Percentiles rank a stretch among this genome's conserved stretches.
These are phyloP conservation scores for Discoglossus pictus DNA, from an alignment of 2,797 vertebrate species.

Conservation along the genomic window DNA sequence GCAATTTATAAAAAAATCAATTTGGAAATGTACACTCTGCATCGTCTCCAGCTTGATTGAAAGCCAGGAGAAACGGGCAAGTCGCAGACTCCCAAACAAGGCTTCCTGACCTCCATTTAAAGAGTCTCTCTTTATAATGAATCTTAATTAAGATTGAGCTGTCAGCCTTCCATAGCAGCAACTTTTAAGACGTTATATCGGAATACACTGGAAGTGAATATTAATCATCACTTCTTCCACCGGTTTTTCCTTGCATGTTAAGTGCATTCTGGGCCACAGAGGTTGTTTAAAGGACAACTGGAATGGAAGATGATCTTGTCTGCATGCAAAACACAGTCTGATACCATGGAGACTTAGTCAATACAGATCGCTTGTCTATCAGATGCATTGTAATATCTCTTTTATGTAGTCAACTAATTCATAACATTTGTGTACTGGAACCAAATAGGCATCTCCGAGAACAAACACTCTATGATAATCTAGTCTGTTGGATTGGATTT, in stretches of 20 bases:
- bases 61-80: constrained; percentile 20
- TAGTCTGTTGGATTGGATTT: too few species aligned
- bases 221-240: constrained; percentile 50
- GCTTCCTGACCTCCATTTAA: constrained; percentile 31
- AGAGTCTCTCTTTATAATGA: constrained; percentile 47
- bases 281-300: constrained; percentile 49
- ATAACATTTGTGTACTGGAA: neutral
- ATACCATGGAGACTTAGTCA: constrained; percentile 52
- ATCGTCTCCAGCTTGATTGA: constrained; percentile 34
- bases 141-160: constrained; percentile 50
- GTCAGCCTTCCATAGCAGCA: constrained; percentile 47
- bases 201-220: constrained; percentile 52
- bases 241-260: constrained; percentile 36
- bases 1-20: constrained; percentile 50
- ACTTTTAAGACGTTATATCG: constrained; percentile 37
- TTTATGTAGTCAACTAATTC: constrained; percentile 22
- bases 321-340: constrained; percentile 53
- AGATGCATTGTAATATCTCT: constrained; percentile 17
- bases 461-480: too few species aligned
- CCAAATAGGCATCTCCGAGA: too few species aligned
- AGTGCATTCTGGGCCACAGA: constrained; percentile 41
- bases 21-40: constrained; percentile 30
- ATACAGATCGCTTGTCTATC: constrained; percentile 29
- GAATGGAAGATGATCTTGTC: constrained; percentile 54
- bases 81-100: constrained; percentile 36